Base-by-base conservation (phyloP, 2,797 vertebrate species). In the Spea hammondii region DNA sequence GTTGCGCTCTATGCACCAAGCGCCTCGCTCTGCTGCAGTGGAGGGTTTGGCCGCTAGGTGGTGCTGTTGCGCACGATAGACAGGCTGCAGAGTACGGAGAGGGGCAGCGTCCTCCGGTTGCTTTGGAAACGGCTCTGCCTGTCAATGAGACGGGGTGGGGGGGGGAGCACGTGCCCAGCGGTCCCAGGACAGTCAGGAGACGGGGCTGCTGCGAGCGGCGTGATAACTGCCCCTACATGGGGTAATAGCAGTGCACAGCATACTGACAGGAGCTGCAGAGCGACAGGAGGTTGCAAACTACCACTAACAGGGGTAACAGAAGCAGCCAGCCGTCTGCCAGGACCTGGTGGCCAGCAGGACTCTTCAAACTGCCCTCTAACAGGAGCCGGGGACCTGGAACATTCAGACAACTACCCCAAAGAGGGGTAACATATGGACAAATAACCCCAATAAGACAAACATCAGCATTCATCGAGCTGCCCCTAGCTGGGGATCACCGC, bases 31-130 rank as follows among this genome's bases (percentile, higher is more conserved):
- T 13, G 55, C 55, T 62, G 59, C 14, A 62, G 14, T 62, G n/a
- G 4, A 1, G 32, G 7, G 6, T 14, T 62, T 32, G 0, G 59
- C 59, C 59, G 14, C 59, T 32, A 17, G 59, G 59, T 62, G n/a
- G 9, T 14, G 59, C 59, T 62, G 59, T 62, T 6, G 6, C 14
- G 59, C 59, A 62, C 59, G 9, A 5, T 62, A 6, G 6, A 13
- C 55, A 4, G 55, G 59, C 59, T 62, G 76, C 68, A 32, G 69
- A 71, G 46, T 44, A 13, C 5, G 68, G 12, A 64, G 47, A 7
- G 60, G 55, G 48, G 78, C 66, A 64, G 78, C 78, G 79, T 80
- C 79, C 79, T 17, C 57, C 66, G 79, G 79, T 76, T 75, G 72
- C 79, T 44, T 1, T 45, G 79, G 79, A 80, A 59, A 80, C 79